A percentile compares a stretch with the other conserved stretches of the same genome.
These are phyloP conservation scores for Enteromius trimaculatus DNA, from an alignment of 2,797 vertebrate species.

Conservation along the genomic window DNA sequence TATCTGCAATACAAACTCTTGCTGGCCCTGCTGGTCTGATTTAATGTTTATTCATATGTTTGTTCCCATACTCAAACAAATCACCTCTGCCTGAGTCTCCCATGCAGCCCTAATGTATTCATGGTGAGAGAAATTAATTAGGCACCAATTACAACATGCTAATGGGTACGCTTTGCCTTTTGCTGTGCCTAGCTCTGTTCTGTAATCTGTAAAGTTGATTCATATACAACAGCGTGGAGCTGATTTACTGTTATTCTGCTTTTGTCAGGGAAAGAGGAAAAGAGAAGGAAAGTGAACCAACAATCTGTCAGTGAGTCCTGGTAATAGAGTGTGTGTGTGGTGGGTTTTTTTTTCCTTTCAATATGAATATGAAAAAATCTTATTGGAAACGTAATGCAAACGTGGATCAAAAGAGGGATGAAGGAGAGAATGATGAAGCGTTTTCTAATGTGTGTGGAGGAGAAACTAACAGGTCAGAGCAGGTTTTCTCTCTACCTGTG, in stretches of 20 bases:
- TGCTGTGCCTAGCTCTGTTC: constrained; percentile 75
- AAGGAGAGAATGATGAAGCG: constrained; percentile 37
- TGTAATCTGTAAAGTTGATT: constrained; percentile 81
- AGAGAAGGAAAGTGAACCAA: constrained; percentile 77
- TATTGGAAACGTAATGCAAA: constrained; percentile 27
- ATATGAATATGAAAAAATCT: neutral
- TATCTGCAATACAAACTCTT: constrained; percentile 53
- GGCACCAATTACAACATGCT: constrained; percentile 86
- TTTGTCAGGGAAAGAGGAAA: constrained; percentile 52
- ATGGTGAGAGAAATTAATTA: constrained; percentile 86
- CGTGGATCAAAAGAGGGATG: constrained; percentile 18
- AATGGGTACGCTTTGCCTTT: constrained; percentile 79
- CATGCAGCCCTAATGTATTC: constrained; percentile 78
- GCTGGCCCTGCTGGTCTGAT: constrained; percentile 70
- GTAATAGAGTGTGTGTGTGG: neutral
- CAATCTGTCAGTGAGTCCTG: constrained; percentile 52
- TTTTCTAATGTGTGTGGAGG: constrained; percentile 35
- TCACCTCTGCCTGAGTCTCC: constrained; percentile 74
- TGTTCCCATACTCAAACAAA: constrained; percentile 74
- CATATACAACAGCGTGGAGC: constrained; percentile 68
- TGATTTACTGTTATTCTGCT: constrained; percentile 74
- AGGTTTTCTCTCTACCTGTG: constrained; percentile 26
- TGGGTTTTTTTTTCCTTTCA: neutral
- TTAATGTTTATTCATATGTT: constrained; percentile 87
- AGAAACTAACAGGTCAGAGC: constrained; percentile 36